Conservation (phyloP, 2,888 invertebrate genomes). For the Lasioglossum leucozonium region DNA sequence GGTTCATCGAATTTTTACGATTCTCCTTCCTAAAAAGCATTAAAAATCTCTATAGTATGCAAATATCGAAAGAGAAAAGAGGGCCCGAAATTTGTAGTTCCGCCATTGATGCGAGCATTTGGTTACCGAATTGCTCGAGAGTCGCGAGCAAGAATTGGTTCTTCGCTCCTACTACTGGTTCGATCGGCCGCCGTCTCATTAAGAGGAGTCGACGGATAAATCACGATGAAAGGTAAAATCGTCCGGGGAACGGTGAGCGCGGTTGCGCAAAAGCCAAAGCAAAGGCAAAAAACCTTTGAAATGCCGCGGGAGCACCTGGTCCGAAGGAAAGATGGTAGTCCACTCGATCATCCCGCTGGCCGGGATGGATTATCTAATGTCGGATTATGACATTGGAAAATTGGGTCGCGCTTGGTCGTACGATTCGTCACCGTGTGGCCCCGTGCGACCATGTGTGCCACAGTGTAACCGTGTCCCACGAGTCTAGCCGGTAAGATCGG, state of each 20-base stretch:
- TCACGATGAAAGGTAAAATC: conserved; percentile 49
- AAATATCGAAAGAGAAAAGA: no score
- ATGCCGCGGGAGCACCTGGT: background rate
- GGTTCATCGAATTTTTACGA: no score
- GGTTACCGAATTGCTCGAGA: background rate
- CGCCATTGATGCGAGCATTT: background rate
- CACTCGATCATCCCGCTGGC: conserved; percentile 30
- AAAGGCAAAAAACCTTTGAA: conserved; percentile 33
- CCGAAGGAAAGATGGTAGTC: conserved; percentile 8
- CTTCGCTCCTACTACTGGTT: background rate
- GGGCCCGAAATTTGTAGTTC: no score
- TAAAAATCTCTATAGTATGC: no score
- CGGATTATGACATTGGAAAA: conserved; percentile 73
- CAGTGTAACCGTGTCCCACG: conserved; percentile 67
- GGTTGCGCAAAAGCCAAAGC: conserved; percentile 34
- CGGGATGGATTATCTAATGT: conserved; percentile 53
- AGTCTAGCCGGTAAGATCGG: conserved; percentile 69
- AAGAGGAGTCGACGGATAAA: conserved; percentile 30
- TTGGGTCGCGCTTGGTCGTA: conserved; percentile 58
- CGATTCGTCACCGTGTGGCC: conserved; percentile 58
- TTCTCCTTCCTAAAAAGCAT: no score
- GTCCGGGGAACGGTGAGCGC: conserved; percentile 1
- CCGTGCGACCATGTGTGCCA: conserved; percentile 24
- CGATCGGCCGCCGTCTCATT: conserved; percentile 36
- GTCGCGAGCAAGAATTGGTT: background rate